Percentiles rank a stretch among this genome's conserved stretches.
phyloP scores from a whole-genome alignment of 2,113 vertebrate species.

The Strigops habroptila region DNA sequence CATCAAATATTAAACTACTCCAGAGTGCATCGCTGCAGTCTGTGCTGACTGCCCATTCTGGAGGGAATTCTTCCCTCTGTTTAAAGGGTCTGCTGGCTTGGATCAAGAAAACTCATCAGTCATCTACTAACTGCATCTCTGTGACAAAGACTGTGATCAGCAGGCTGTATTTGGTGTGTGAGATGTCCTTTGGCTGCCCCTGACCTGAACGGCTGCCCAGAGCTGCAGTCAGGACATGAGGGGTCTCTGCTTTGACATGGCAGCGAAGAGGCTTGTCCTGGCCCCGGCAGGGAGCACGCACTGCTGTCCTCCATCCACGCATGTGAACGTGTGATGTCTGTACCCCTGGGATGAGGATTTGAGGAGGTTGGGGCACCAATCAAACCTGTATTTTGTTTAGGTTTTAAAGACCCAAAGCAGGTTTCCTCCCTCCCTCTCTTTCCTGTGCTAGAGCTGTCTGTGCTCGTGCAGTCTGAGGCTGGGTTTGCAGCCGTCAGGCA shows the following conservation, averaged over 20 bases:
- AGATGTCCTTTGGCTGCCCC: not conserved
- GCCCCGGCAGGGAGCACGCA: accelerated
- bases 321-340: accelerated
- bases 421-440: too few relatives aligned
- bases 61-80: not conserved
- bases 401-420: not conserved
- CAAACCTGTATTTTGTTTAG: accelerated
- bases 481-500: accelerated
- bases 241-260: not conserved
- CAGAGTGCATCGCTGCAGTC: not conserved
- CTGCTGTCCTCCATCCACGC: accelerated
- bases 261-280: accelerated
- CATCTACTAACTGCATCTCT: not conserved
- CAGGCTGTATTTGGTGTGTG: accelerated
- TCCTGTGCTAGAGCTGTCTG: not conserved
- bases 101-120: not conserved
- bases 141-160: not conserved
- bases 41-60: accelerated
- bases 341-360: not conserved
- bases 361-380: accelerated
- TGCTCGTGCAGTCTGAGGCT: accelerated
- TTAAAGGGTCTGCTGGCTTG: not conserved
- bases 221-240: accelerated
- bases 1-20: not conserved
- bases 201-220: not conserved